Percentiles rank a stretch among this genome's conserved stretches.
phyloP scores from a whole-genome alignment of 1,140 invertebrate genomes.

The fruit fly (Drosophila melanogaster) region Release_6_plus_ISO1_MT NC_004354.4:6901501-6902000 shows the following conservation, averaged over 20 bases:
- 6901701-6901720: constrained; percentile 77
- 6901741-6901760: constrained; percentile 77
- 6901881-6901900: too few species aligned
- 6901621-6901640: constrained; percentile 2
- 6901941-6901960: neutral
- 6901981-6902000: neutral
- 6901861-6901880: too few species aligned
- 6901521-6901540: constrained; percentile 59
- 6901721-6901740: constrained; percentile 21
- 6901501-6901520: constrained; percentile 76
- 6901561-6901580: constrained; percentile 19
- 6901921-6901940: neutral
- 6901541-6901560: constrained; percentile 38
- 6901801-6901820: neutral
- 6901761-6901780: constrained; percentile 19
- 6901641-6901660: constrained; percentile 42
- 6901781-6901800: neutral
- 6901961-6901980: too few species aligned
- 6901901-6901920: too few species aligned
- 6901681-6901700: constrained; percentile 83
- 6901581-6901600: constrained; percentile 38
- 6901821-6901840: too few species aligned
- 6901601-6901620: constrained; percentile 12
- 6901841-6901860: too few species aligned
- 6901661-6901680: constrained; percentile 78